Evolutionary conservation across 2,888 invertebrate genomes (phyloP).

Genomic region (Brenthis daphne): DNA sequence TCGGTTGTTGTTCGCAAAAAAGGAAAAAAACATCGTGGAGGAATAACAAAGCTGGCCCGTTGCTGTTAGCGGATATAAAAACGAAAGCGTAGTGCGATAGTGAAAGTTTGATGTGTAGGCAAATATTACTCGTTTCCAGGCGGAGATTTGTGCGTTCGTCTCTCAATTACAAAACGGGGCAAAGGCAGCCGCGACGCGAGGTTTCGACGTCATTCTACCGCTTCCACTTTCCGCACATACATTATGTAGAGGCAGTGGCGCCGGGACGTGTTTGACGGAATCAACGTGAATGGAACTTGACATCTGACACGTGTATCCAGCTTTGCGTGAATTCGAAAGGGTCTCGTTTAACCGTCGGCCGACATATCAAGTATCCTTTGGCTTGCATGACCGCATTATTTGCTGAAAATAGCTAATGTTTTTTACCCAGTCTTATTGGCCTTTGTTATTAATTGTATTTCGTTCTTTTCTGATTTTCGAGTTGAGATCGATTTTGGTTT

Average conservation of each 20-base stretch:
- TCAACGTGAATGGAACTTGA: slow-evolving; percentile 74
- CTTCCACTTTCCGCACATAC: slow-evolving; percentile 56
- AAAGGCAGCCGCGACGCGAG: slow-evolving; percentile 59
- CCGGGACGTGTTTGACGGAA: slow-evolving; percentile 64
- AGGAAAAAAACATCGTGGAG: slow-evolving; percentile 50
- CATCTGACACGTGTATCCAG: slow-evolving; percentile 69
- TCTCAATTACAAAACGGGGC: slow-evolving; percentile 68
- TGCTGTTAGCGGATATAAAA: slow-evolving; percentile 73
- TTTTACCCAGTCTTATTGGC: slow-evolving; percentile 1
- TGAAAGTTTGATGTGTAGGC: slow-evolving; percentile 83
- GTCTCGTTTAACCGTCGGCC: slow-evolving; percentile 48
- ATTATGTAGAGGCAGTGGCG: slow-evolving; percentile 63
- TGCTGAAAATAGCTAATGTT: slow-evolving; percentile 1
- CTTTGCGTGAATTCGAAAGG: slow-evolving; percentile 55
- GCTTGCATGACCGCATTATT: not conserved
- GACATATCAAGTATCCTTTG: slow-evolving; percentile 26
- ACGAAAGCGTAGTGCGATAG: slow-evolving; percentile 78
- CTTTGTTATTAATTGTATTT: not conserved
- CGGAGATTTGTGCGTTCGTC: slow-evolving; percentile 76
- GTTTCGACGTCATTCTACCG: slow-evolving; percentile 54
- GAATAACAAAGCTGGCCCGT: slow-evolving; percentile 69
- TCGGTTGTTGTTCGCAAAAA: slow-evolving; percentile 50
- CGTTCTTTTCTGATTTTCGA: slow-evolving; percentile 1
- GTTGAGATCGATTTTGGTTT: not conserved
- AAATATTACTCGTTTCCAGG: slow-evolving; percentile 77